These are phyloP conservation scores for Galagoides demidoff DNA, from an alignment of 2,797 vertebrate genomes.

Conservation along the genomic window DNA sequence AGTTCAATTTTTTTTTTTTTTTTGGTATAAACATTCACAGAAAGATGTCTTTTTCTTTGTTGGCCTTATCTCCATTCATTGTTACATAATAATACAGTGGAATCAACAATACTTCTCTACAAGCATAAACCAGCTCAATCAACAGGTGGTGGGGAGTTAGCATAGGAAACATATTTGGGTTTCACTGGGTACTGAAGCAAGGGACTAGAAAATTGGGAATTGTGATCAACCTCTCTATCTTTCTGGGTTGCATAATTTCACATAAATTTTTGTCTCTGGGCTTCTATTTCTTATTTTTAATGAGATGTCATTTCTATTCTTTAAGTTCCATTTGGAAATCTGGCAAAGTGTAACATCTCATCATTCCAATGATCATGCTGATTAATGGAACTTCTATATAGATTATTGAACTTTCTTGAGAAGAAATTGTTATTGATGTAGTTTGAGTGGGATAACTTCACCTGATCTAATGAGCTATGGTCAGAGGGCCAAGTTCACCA, in stretches of 20 bases:
- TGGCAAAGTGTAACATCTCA: neutral
- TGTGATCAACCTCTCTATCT: neutral
- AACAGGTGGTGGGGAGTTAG: neutral
- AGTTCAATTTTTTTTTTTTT: neutral
- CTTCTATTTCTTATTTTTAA: constrained; percentile 11
- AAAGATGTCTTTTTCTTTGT: neutral
- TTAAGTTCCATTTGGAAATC: neutral
- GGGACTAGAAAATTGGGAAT: neutral
- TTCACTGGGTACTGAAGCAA: neutral
- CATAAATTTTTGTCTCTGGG: neutral
- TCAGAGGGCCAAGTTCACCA: neutral
- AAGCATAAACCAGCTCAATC: neutral
- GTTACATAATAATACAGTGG: neutral
- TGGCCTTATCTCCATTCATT: neutral
- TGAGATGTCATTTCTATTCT: neutral
- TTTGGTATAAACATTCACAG: neutral
- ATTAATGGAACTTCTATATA: neutral
- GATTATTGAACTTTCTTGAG: neutral
- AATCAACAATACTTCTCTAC: neutral
- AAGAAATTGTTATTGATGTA: neutral
- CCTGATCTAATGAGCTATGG: neutral
- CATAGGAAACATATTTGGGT: neutral
- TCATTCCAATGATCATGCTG: neutral
- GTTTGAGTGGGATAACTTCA: neutral
- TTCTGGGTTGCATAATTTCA: neutral